Evolutionary conservation across 1,140 invertebrate genomes (phyloP).

Genomic region (Bombus ignitus): DNA sequence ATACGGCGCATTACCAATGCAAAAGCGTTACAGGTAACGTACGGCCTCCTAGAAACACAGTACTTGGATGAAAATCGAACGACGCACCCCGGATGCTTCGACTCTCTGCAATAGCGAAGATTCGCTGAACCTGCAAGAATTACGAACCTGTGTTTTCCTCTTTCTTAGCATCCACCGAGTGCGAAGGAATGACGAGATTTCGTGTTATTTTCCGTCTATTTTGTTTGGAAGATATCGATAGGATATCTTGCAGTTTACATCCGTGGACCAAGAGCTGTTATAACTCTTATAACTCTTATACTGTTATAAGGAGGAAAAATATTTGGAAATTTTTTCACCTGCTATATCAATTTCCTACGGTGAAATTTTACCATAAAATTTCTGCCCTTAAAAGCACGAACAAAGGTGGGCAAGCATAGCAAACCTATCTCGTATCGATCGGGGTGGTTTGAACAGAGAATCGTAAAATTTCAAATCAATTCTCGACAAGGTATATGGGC

Average conservation of each 20-base stretch:
- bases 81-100: background rate
- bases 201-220: no score
- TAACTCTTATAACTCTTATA: no score
- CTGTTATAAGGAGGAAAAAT: background rate
- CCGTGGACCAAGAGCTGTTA: background rate
- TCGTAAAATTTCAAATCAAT: background rate
- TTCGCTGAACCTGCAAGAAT: conserved; percentile 33
- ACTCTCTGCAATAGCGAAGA: background rate
- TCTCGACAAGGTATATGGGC: no score
- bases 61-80: conserved; percentile 16
- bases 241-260: background rate
- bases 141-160: background rate
- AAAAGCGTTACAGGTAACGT: background rate
- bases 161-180: background rate
- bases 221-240: no score
- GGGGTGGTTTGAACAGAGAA: background rate
- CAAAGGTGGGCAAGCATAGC: no score
- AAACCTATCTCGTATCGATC: no score
- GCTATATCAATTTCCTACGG: background rate
- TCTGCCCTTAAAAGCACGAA: background rate
- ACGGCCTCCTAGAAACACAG: background rate
- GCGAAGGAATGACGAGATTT: background rate
- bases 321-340: background rate
- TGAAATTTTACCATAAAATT: background rate
- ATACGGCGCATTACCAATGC: conserved; percentile 12